A percentile compares a stretch with the other conserved stretches of the same genome.
Conservation (phyloP, 1,140 invertebrate species). For the Oscheius sp. region DNA sequence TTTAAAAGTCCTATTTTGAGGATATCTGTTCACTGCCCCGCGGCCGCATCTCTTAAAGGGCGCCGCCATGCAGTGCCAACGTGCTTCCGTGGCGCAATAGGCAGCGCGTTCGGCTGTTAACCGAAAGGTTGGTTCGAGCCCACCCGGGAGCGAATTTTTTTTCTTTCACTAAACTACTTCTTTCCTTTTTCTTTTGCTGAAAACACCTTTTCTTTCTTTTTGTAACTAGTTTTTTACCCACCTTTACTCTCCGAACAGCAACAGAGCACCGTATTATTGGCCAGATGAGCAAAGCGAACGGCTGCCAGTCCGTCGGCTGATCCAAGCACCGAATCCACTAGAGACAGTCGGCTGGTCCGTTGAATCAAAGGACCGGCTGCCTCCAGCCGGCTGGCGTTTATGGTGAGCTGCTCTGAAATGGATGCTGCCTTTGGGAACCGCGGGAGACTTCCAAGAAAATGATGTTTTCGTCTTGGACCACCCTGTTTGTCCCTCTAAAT, state of each 20-base stretch:
- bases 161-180: too few species aligned
- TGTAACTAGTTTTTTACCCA: not conserved
- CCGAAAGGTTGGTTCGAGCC: slow-evolving; percentile 61
- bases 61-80: too few species aligned
- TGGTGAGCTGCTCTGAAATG: slow-evolving; percentile 6
- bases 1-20: too few species aligned
- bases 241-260: not conserved
- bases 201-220: too few species aligned
- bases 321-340: not conserved
- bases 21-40: too few species aligned
- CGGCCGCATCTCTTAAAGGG: too few species aligned
- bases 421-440: too few species aligned
- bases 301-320: not conserved
- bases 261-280: not conserved
- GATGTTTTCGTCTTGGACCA: too few species aligned
- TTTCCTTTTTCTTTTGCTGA: too few species aligned
- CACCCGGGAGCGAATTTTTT: too few species aligned
- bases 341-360: not conserved
- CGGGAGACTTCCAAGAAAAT: too few species aligned
- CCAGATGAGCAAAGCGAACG: slow-evolving; percentile 1
- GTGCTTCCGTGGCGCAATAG: slow-evolving; percentile 38
- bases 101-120: slow-evolving; percentile 59
- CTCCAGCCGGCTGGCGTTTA: not conserved
- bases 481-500: too few species aligned
- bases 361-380: not conserved